Base-by-base conservation (phyloP, 2,888 invertebrate species). In the Caradrina kadenii region DNA sequence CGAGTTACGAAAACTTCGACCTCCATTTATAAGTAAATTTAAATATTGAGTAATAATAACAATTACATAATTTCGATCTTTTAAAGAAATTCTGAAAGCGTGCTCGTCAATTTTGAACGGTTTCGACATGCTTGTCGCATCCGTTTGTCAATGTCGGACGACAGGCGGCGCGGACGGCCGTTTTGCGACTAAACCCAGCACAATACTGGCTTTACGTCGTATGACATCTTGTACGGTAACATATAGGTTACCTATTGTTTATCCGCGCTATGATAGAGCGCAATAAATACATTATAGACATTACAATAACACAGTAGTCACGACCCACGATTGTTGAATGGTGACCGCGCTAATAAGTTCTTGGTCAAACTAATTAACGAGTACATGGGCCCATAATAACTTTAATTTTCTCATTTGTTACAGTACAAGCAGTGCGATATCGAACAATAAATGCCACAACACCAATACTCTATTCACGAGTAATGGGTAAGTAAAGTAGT, bases 401-500 rank as follows among this genome's bases (percentile, higher is more conserved):
- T 65, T 61, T 55, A 55, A 77, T 71, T 80, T 71, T 79, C 76
- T 75, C 58, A 79, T 85, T 87, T 84, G 80, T 86, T 87, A 31
- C 88, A 87, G 88, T 64, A 73, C 64, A 70, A 79, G 64, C 66
- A 56, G 65, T 63, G 73, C 58, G 68, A 70, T 73, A 75, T 68
- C 72, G 68, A 58, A 55, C 63, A 66, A 69, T 71, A 81, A 79
- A 73, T 70, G 66, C 69, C 62, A 73, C 64, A 78, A 74, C 56
- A 60, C 66, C 49, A 63, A 49, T 69, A 74, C 70, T 53, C 48
- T 49, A 54, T 76, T 69, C 61, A 65, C 62, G 55, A 76, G 63
- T 80, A 83, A 88, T 88, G 87, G 83, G 88, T 88, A 76, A 88
- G 87, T 83, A 76, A 66, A 59, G 3, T 73, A 35, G 48, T 35